These are phyloP conservation scores for Xenentodon cancila DNA, from an alignment of 2,797 vertebrate genomes.

Conservation along the genomic window DNA sequence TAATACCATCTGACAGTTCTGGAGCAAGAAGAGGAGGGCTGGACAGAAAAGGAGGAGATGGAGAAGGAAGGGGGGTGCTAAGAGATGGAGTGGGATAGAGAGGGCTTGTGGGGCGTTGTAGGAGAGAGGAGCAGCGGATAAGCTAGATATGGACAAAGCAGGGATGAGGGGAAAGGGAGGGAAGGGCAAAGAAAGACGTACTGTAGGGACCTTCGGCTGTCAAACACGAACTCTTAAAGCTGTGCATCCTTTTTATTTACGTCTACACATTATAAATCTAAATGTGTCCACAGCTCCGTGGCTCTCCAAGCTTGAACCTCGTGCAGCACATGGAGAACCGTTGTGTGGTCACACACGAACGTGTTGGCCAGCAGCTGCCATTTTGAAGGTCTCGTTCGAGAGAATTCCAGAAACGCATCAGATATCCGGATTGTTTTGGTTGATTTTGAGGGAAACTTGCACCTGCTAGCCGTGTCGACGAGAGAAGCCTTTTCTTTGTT, in stretches of 20 bases:
- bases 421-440: neutral
- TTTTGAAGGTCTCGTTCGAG: conserved; percentile 54
- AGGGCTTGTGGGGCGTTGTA: conserved; percentile 67
- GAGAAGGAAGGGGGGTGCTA: conserved; percentile 67
- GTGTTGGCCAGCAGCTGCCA: conserved; percentile 30
- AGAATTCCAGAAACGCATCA: conserved; percentile 42
- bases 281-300: conserved; percentile 20
- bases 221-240: conserved; percentile 52
- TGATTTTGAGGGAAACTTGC: neutral
- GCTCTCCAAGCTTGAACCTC: too few species aligned
- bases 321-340: conserved; percentile 16
- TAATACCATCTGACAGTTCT: conserved; percentile 98
- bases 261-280: conserved; percentile 27
- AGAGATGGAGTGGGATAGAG: conserved; percentile 77
- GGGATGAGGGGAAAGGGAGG: conserved; percentile 65
- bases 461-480: neutral
- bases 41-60: conserved; percentile 80
- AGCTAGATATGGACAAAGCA: conserved; percentile 78
- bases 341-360: conserved; percentile 1
- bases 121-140: conserved; percentile 76
- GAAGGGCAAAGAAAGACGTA: conserved; percentile 59
- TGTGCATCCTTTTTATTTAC: conserved; percentile 13
- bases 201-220: conserved; percentile 45
- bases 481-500: neutral
- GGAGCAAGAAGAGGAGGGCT: conserved; percentile 91